Base-by-base conservation (phyloP, 2,113 vertebrate species). In the Pyxicephalus adspersus region DNA sequence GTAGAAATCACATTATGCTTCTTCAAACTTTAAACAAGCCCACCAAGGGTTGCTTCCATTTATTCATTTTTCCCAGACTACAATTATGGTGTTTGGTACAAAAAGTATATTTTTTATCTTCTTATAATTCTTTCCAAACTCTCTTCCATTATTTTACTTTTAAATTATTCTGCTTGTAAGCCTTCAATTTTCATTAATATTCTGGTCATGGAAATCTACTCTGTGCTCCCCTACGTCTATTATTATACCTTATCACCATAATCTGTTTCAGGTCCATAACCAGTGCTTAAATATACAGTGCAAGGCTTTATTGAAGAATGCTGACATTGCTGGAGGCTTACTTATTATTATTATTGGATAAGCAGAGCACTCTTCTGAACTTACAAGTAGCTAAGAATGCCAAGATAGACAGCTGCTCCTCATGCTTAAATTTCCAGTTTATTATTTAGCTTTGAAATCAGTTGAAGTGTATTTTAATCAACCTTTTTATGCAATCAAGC, bases 301-400 rank as follows among this genome's bases (percentile, higher is more conserved):
- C 61, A 52, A 31, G 63, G 75, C 61, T 77, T 64, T 65, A 64
- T 77, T 64, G 31, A 77, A 64, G 60, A 52, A 54, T 22, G 61
- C 75, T 65, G 61, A 77, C 45, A 77, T 64, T 65, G 75, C 75
- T 65, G 45, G 60, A 77, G 60, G 60, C 61, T 65, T 65, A 64
- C 45, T 54, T 76, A 74, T 76, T 64, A 76, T 77, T 77, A 64
- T 77, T 65, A 54, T 77, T 77, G 75, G 75, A 64, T 64, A 77
- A 77, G 31, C 31, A 25, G 58, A 17, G 45, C 23, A 63, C 58
- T 64, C 73, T 25, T 45, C 73, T 64, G 58, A 63, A 76, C 73
- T 63, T 51, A 50, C 57, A 76, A 61, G 58, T 45, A 76, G 57
- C 58, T 61, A n/a, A 38, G 20, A 23, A 50, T 34, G 34, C 23